Percentiles rank a stretch among this genome's conserved stretches.
phyloP scores from a whole-genome alignment of 2,113 vertebrate genomes.

The Phocoena phocoena region DNA sequence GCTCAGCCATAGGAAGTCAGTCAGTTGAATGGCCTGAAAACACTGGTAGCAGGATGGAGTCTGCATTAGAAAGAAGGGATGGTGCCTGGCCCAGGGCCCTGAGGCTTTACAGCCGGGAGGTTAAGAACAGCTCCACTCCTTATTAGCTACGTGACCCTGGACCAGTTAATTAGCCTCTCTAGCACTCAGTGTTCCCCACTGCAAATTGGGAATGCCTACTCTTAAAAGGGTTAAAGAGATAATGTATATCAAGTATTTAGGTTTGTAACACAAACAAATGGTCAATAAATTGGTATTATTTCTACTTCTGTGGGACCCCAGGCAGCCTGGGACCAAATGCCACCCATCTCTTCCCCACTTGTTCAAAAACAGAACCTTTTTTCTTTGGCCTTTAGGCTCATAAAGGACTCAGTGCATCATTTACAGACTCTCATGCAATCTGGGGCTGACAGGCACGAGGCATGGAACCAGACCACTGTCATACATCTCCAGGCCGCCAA shows the following conservation, averaged over 20 bases:
- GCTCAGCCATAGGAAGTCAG: background rate
- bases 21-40: background rate
- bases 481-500: slow-evolving; percentile 82
- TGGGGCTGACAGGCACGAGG: slow-evolving; percentile 75
- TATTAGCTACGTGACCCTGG: background rate
- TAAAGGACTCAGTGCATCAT: slow-evolving; percentile 72
- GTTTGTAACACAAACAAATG: background rate
- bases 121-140: background rate
- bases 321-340: background rate
- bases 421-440: slow-evolving; percentile 78
- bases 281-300: background rate
- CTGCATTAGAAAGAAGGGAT: background rate
- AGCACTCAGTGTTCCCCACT: background rate
- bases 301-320: background rate
- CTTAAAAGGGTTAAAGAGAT: background rate
- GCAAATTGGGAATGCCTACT: background rate
- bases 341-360: background rate
- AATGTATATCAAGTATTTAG: background rate
- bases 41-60: background rate
- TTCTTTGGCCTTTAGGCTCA: slow-evolving; percentile 76
- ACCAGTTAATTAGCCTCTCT: background rate
- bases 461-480: slow-evolving; percentile 84
- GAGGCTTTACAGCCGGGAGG: background rate
- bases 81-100: background rate
- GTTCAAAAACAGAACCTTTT: background rate